phyloP scores from a whole-genome alignment of 1,140 invertebrate genomes.

The Brachionus plicatilis region DNA sequence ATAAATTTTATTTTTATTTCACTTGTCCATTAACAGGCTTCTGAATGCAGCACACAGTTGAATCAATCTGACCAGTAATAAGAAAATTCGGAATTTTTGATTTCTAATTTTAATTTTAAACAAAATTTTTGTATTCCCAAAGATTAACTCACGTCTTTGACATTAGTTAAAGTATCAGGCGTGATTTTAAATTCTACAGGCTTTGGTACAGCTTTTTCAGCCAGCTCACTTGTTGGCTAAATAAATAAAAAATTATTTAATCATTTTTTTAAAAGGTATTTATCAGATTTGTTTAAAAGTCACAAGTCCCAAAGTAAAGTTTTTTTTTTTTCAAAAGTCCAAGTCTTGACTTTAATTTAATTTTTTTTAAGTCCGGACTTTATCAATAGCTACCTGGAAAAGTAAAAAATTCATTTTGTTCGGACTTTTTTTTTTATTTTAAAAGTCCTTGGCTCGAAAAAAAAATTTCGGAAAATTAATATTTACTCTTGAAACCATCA shows the following conservation, averaged over 20 bases:
- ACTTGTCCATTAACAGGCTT: conserved; percentile 83
- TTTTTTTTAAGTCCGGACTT: too few species aligned
- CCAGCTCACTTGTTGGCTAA: conserved; percentile 37
- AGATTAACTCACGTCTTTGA: conserved; percentile 57
- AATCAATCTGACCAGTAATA: conserved; percentile 74
- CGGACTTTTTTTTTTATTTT: too few species aligned
- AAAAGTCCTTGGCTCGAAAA: too few species aligned
- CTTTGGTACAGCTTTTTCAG: conserved; percentile 57
- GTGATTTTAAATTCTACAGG: conserved; percentile 73
- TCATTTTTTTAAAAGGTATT: background rate
- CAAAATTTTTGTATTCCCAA: background rate
- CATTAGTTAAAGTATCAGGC: conserved; percentile 70
- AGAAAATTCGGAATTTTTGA: conserved; percentile 71
- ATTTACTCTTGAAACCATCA: conserved; percentile 74
- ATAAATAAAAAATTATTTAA: background rate
- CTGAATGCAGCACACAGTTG: conserved; percentile 71
- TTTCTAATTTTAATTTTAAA: conserved; percentile 52
- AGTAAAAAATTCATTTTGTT: too few species aligned
- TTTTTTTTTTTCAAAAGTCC: too few species aligned
- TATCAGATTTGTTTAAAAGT: too few species aligned
- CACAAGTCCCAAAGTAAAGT: too few species aligned
- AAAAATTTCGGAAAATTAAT: too few species aligned
- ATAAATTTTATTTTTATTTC: conserved; percentile 41
- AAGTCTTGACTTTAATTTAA: too few species aligned
- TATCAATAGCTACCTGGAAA: too few species aligned